Conservation (phyloP, 2,113 vertebrate species). For the Nerophis lumbriciformis region DNA sequence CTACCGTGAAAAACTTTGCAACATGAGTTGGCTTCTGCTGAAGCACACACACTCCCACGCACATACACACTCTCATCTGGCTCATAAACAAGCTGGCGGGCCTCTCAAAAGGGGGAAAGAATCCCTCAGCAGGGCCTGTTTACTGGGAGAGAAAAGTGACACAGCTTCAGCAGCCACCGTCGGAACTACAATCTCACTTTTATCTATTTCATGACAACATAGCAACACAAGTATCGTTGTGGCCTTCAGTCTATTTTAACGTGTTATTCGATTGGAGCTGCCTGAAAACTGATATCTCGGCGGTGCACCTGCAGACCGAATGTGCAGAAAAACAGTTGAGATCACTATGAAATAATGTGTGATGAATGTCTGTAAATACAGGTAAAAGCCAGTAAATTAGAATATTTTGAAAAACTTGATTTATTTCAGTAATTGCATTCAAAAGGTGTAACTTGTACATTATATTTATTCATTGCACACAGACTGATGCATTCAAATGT, state of each 20-base stretch:
- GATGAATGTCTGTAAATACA: too few species aligned
- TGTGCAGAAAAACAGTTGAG: not conserved
- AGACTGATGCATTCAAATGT: too few species aligned
- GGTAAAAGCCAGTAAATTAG: too few species aligned
- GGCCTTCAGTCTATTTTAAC: not conserved
- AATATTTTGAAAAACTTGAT: too few species aligned
- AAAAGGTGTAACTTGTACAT: too few species aligned
- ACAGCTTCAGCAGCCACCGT: constrained; percentile 38
- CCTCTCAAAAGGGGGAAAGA: constrained; percentile 66
- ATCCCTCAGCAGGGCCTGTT: constrained; percentile 61
- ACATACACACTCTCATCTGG: constrained; percentile 29
- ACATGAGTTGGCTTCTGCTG: constrained; percentile 51
- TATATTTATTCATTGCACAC: too few species aligned
- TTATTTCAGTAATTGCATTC: too few species aligned
- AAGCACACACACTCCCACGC: constrained; percentile 29
- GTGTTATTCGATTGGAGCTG: not conserved
- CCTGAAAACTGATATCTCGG: too few species aligned
- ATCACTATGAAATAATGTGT: not conserved
- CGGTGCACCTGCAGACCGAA: not conserved
- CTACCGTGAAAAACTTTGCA: constrained; percentile 48
- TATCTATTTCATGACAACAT: not conserved
- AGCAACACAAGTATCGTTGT: not conserved
- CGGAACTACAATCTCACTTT: constrained; percentile 23
- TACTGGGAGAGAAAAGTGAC: constrained; percentile 65
- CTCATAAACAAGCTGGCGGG: constrained; percentile 70